These are phyloP conservation scores for Octopus bimaculoides DNA, from an alignment of 1,140 invertebrate genomes.

Conservation along the genomic window DNA sequence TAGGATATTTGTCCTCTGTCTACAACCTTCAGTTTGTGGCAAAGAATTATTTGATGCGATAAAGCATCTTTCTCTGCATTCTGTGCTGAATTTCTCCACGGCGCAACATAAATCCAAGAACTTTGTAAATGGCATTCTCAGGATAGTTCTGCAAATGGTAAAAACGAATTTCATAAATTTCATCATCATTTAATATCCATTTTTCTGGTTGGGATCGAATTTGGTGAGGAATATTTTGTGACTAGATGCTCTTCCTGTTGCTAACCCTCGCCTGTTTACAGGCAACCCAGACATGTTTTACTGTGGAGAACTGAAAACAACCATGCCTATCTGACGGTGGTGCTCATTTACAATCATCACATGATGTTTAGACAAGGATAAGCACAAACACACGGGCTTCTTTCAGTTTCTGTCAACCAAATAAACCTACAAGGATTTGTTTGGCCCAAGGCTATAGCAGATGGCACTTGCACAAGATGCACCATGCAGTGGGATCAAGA, in stretches of 20 bases:
- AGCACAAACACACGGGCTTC: no score
- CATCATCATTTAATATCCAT: not conserved
- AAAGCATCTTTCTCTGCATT: slow-evolving; percentile 95
- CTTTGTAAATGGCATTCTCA: slow-evolving; percentile 82
- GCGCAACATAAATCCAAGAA: slow-evolving; percentile 89
- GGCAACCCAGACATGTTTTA: not conserved
- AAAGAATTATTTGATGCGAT: slow-evolving; percentile 71
- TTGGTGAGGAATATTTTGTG: not conserved
- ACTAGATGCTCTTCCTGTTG: not conserved
- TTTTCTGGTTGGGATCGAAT: not conserved
- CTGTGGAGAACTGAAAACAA: no score
- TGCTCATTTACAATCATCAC: no score
- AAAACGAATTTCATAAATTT: not conserved
- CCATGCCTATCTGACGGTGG: no score
- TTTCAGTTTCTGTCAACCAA: no score
- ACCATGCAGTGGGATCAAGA: no score
- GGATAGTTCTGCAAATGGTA: slow-evolving; percentile 74
- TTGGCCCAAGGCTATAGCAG: no score
- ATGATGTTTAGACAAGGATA: no score
- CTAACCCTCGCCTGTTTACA: not conserved
- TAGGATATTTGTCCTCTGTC: no score
- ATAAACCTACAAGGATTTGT: no score
- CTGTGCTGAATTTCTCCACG: slow-evolving; percentile 93
- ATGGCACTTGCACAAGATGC: no score
- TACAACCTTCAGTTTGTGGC: no score